A percentile compares a stretch with the other conserved stretches of the same genome.
phyloP scores from a whole-genome alignment of 2,888 invertebrate species.

The Torymus tubicola region DNA sequence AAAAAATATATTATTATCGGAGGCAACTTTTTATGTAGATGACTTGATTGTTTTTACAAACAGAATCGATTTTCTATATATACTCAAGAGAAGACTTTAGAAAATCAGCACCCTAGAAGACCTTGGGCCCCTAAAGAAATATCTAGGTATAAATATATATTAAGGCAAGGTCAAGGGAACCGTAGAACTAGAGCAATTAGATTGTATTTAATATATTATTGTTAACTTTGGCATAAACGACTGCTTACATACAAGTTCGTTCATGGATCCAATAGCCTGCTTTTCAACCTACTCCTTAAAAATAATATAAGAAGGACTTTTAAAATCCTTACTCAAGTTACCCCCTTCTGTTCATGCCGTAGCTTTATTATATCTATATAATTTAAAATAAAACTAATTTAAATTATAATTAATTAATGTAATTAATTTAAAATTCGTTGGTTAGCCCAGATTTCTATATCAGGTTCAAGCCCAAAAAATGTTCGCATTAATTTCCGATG shows the following conservation, averaged over 20 bases:
- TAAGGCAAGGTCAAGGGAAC: background rate
- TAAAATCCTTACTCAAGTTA: no score
- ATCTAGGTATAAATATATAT: background rate
- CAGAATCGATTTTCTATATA: background rate
- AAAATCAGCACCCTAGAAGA: background rate
- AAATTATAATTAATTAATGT: no score
- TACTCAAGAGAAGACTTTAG: background rate
- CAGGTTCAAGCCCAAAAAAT: no score
- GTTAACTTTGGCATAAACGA: background rate
- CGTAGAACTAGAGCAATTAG: background rate
- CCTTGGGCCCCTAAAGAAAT: background rate
- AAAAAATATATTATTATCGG: no score
- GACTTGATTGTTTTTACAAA: slow-evolving; percentile 12
- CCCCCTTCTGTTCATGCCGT: no score
- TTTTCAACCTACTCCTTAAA: no score
- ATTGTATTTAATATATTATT: background rate
- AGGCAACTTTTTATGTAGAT: slow-evolving; percentile 18
- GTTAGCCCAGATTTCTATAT: no score
- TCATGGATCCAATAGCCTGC: background rate
- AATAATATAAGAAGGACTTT: no score
- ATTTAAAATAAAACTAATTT: no score
- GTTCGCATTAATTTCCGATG: no score
- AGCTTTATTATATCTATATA: no score
- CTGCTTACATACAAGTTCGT: background rate
- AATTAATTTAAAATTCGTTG: no score